Base-by-base conservation (phyloP, 2,113 vertebrate genomes). In the Miniopterus natalensis region DNA sequence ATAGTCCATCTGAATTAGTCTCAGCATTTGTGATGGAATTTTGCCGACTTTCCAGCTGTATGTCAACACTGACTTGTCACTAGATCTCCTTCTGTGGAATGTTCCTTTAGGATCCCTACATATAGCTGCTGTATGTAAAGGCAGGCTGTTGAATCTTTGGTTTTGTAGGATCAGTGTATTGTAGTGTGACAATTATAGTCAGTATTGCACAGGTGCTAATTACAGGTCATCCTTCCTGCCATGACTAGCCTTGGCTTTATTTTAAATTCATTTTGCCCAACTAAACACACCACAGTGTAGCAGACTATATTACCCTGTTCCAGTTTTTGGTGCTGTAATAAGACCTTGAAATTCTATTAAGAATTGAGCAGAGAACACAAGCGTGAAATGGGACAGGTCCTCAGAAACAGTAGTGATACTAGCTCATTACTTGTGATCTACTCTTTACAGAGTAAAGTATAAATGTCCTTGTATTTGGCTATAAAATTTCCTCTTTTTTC, bases 11-110 rank as follows among this genome's bases (percentile, higher is more conserved):
- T 40, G 27, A 65, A 92, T 61, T 49, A 63, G 42, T 42, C 77
- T 91, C 88, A 89, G 97, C 86, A 90, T 96, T 92, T 88, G 45
- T 49, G 70, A 89, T 88, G 51, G 92, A 96, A 88, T 88, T 96
- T 90, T 96, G 95, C 57, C 90, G 91, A 84, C 90, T 89, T 45
- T 10, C 57, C 95, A 53, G 53, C 90, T 91, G 66, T 96, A 36
- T 59, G 9, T 29, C 71, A 81, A 53, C 85, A 53, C 42, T n/a
- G 65, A 14, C 51, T 8, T 61, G 31, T 95, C 57, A 5, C 83
- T 63, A 51, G 40, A 51, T 95, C 79, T 92, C 49, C 66, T 95
- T 88, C 95, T 70, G 3, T 96, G 93, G 91, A 95, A 51, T 18
- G 42, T 81, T 95, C 55, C 92, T 91, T 51, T 75, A 23, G 96